Percentiles rank a stretch among this genome's conserved stretches.
phyloP scores from a whole-genome alignment of 2,888 invertebrate genomes.

The Protula sp. region DNA sequence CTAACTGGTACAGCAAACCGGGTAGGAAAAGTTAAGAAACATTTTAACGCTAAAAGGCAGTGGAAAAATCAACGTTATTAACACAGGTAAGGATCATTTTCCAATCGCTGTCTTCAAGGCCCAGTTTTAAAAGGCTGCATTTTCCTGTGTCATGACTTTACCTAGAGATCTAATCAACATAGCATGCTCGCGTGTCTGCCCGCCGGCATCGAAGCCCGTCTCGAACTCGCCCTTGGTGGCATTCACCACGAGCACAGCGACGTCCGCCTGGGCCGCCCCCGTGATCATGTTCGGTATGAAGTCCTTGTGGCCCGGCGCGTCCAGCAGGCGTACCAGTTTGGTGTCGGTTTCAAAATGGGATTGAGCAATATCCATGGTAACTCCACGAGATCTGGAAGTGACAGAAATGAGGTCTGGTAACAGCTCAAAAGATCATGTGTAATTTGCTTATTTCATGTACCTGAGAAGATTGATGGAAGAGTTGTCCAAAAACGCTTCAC shows the following conservation, averaged over 20 bases:
- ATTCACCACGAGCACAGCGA: conserved; percentile 91
- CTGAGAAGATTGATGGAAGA: no score
- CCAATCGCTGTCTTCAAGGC: no score
- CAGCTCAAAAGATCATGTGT: no score
- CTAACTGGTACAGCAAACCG: no score
- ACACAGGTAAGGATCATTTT: no score
- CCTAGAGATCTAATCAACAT: conserved; percentile 76
- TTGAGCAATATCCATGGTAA: conserved; percentile 97
- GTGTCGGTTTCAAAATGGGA: conserved; percentile 84
- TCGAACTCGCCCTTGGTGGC: conserved; percentile 93
- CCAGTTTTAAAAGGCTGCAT: no score
- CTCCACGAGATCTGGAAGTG: conserved; percentile 74
- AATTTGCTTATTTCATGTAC: no score
- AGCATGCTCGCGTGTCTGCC: conserved; percentile 96
- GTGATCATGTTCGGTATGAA: conserved; percentile 99
- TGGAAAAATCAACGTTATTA: no score
- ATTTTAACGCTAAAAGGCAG: no score
- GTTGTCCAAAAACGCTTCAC: no score
- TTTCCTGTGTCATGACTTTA: conserved; percentile 34
- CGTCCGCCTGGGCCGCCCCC: conserved; percentile 92
- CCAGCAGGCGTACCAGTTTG: conserved; percentile 68
- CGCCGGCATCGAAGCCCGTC: conserved; percentile 95
- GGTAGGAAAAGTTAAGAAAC: no score
- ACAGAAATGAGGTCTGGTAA: no score
- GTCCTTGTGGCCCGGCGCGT: conserved; percentile 98